phyloP scores from a whole-genome alignment of 1,140 invertebrate genomes.

The Trachelipus rathkii region DNA sequence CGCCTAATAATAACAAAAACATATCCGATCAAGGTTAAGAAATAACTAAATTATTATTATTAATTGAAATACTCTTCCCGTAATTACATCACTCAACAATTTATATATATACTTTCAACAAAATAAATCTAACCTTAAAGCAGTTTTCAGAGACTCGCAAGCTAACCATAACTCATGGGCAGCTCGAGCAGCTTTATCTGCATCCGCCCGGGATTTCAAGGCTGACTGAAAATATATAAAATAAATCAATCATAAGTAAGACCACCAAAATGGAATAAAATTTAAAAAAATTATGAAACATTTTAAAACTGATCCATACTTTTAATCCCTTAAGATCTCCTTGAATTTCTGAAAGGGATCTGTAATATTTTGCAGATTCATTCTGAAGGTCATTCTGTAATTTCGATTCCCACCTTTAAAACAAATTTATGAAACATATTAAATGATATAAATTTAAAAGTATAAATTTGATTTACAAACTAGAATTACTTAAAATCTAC shows the following conservation, averaged over 20 bases:
- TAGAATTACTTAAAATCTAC: slow-evolving; percentile 66
- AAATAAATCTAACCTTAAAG: slow-evolving; percentile 59
- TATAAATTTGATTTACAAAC: background rate
- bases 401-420: slow-evolving; percentile 58
- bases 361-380: slow-evolving; percentile 67
- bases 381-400: slow-evolving; percentile 64
- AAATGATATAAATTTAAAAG: background rate
- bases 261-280: no score
- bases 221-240: slow-evolving; percentile 36
- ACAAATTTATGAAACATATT: background rate
- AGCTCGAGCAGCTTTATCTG: slow-evolving; percentile 71
- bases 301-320: slow-evolving; percentile 65
- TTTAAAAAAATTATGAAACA: background rate
- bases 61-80: no score
- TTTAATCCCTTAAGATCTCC: slow-evolving; percentile 65
- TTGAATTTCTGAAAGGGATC: slow-evolving; percentile 69
- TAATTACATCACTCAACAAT: background rate
- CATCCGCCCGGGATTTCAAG: slow-evolving; percentile 67
- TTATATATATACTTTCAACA: background rate
- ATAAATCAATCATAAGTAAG: background rate
- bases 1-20: no score
- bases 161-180: slow-evolving; percentile 88
- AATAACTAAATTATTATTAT: no score
- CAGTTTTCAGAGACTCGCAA: slow-evolving; percentile 74
- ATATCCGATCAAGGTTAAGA: no score